Evolutionary conservation across 2,888 invertebrate species (phyloP).

Genomic region (Mesochorus sp.): DNA sequence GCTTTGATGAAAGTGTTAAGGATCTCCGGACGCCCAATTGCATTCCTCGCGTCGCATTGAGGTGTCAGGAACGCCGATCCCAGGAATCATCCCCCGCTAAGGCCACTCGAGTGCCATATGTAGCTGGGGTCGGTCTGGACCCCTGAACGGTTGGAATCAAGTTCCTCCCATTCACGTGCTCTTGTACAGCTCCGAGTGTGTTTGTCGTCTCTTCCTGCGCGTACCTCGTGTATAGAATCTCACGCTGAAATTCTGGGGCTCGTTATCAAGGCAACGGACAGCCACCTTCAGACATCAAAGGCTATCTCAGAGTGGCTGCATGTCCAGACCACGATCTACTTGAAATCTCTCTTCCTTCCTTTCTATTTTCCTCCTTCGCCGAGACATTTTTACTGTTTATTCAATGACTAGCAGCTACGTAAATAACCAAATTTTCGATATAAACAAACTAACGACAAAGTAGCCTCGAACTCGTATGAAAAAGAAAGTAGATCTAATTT

Average conservation of each 20-base stretch:
- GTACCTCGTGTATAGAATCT: conserved; percentile 64
- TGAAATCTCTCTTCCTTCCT: too few species aligned
- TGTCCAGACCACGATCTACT: conserved; percentile 33
- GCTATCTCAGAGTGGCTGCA: conserved; percentile 54
- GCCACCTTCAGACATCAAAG: conserved; percentile 73
- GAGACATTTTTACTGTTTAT: too few species aligned
- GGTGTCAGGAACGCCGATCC: conserved; percentile 63
- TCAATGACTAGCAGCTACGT: too few species aligned
- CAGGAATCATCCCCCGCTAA: conserved; percentile 41
- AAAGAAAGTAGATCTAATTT: too few species aligned
- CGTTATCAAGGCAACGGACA: conserved; percentile 72
- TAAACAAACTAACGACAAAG: too few species aligned
- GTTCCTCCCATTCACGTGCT: conserved; percentile 8
- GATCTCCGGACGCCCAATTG: conserved; percentile 70
- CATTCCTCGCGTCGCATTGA: conserved; percentile 73
- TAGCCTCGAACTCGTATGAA: too few species aligned
- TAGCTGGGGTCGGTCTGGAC: conserved; percentile 1
- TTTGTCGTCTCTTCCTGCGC: conserved; percentile 28
- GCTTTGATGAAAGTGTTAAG: too few species aligned
- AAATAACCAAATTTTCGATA: too few species aligned
- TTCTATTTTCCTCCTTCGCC: too few species aligned
- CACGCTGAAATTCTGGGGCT: conserved; percentile 71
- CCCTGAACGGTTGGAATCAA: neutral
- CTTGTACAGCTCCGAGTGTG: neutral
- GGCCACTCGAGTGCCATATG: neutral